Percentiles rank a stretch among this genome's conserved stretches.
phyloP scores from a whole-genome alignment of 2,797 vertebrate species.

The Tenualosa thibaudeaui region DNA sequence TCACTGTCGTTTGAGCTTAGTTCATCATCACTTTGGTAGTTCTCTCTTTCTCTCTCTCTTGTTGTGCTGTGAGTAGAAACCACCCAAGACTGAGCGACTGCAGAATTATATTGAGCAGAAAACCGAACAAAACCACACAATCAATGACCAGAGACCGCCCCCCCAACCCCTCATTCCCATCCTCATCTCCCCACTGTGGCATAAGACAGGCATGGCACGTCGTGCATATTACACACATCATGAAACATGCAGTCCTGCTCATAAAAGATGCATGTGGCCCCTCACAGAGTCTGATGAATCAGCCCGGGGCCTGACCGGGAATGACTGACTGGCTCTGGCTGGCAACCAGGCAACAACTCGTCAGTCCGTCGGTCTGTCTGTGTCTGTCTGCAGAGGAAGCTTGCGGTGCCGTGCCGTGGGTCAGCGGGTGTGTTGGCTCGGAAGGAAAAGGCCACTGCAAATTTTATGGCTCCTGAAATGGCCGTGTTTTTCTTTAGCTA shows the following conservation, averaged over 20 bases:
- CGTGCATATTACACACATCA: constrained; percentile 4
- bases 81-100: background rate
- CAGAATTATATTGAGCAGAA: background rate
- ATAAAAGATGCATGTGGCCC: background rate
- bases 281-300: background rate
- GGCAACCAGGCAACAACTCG: too few species aligned
- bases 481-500: constrained; percentile 7
- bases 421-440: background rate
- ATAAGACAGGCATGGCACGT: background rate
- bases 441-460: background rate
- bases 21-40: constrained; percentile 8
- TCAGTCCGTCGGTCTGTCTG: background rate
- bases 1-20: background rate
- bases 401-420: background rate
- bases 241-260: constrained; percentile 16
- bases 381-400: background rate
- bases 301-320: background rate
- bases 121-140: background rate
- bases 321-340: background rate
- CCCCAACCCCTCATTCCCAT: background rate
- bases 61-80: background rate
- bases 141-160: background rate
- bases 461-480: constrained; percentile 14
- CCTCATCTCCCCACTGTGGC: too few species aligned
- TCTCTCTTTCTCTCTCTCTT: background rate